Conservation (phyloP, 2,113 vertebrate genomes). For the Eulemur macaco region DNA sequence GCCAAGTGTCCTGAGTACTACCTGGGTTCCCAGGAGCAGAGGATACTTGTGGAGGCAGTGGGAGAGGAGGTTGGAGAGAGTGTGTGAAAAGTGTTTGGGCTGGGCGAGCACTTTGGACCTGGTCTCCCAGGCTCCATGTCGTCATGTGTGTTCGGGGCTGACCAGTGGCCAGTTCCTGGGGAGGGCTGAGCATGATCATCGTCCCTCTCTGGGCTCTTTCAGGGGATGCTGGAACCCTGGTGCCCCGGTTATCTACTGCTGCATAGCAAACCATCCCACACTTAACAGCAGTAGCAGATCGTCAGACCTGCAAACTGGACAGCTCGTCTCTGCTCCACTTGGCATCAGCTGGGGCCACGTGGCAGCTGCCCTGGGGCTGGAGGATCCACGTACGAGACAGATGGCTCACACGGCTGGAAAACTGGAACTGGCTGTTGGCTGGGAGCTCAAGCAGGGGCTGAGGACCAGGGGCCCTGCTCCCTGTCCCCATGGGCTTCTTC, state of each 20-base stretch:
- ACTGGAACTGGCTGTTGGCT: neutral
- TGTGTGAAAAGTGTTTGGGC: neutral
- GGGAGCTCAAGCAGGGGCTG: too few relatives aligned
- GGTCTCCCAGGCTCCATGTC: neutral
- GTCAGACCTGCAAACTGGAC: neutral
- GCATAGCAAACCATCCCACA: neutral
- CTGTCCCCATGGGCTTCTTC: neutral
- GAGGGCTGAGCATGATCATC: too few relatives aligned
- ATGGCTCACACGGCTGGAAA: neutral
- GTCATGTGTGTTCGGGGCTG: rapidly evolving
- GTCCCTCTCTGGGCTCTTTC: neutral
- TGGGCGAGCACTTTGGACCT: too few relatives aligned
- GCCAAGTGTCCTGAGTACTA: neutral
- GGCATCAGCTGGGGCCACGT: neutral
- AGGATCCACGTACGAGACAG: neutral
- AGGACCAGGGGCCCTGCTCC: neutral
- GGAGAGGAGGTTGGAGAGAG: neutral
- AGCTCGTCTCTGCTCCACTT: rapidly evolving
- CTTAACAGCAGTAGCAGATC: neutral
- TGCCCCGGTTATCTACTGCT: rapidly evolving
- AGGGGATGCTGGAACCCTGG: neutral
- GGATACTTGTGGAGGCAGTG: neutral
- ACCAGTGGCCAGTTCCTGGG: neutral
- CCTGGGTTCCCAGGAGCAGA: neutral
- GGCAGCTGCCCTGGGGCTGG: too few relatives aligned